These are phyloP conservation scores for Phytoseiulus persimilis DNA, from an alignment of 2,888 invertebrate species.

Conservation along the genomic window DNA sequence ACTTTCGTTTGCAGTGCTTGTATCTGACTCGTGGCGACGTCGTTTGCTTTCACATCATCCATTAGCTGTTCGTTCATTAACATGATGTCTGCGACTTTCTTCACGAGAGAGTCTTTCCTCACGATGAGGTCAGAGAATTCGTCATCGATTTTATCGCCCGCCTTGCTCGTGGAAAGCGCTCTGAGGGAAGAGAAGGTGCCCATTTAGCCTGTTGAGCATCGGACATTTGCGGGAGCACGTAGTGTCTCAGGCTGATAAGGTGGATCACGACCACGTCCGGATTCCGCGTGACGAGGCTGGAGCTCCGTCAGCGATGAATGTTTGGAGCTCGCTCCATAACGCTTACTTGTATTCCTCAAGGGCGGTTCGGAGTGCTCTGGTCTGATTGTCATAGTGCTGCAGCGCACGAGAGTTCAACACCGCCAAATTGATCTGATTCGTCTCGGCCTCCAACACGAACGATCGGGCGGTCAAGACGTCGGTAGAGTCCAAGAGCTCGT, in stretches of 20 bases:
- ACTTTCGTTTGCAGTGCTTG: neutral
- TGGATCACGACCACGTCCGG: too few relatives aligned
- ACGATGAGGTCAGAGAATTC: neutral
- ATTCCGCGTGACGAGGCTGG: too few relatives aligned
- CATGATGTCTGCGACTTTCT: neutral
- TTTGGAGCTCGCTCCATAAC: too few relatives aligned
- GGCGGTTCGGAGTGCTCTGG: neutral
- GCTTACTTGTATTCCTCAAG: neutral
- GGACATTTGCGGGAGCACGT: too few relatives aligned
- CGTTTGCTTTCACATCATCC: neutral
- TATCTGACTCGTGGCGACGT: neutral
- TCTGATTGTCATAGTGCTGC: neutral
- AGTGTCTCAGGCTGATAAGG: too few relatives aligned
- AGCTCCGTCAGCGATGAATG: too few relatives aligned
- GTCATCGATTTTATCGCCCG: neutral
- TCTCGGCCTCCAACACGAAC: conserved; percentile 18
- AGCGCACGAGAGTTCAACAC: neutral
- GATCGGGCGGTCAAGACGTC: neutral
- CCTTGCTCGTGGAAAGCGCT: neutral
- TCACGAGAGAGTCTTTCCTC: neutral
- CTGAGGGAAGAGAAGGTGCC: neutral
- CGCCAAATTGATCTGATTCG: conserved; percentile 6
- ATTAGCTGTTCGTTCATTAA: neutral
- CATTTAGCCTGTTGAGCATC: too few relatives aligned
- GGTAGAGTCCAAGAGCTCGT: neutral